phyloP scores from a whole-genome alignment of 2,888 invertebrate genomes.

The Amphipyra berbera region DNA sequence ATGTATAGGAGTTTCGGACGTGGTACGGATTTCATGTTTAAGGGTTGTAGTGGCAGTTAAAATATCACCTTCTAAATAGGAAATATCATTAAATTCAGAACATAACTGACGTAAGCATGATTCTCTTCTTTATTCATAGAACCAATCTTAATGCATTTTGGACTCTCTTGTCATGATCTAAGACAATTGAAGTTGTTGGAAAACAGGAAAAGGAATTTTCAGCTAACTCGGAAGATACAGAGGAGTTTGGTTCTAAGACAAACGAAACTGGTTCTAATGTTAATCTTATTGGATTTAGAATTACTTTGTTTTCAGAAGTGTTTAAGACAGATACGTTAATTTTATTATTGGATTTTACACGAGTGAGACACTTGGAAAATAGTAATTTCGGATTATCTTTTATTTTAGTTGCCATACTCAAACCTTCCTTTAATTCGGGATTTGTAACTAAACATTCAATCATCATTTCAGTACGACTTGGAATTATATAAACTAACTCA shows the following conservation, averaged over 20 bases:
- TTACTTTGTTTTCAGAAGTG: too few relatives aligned
- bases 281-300: too few relatives aligned
- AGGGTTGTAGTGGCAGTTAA: neutral
- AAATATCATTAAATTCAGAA: conserved; percentile 7
- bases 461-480: neutral
- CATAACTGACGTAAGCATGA: neutral
- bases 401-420: neutral
- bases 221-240: too few relatives aligned
- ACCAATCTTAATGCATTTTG: neutral
- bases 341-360: conserved; percentile 1
- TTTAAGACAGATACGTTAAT: neutral
- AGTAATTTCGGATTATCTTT: neutral
- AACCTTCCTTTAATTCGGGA: neutral
- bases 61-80: conserved; percentile 2
- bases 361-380: neutral
- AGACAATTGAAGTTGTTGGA: neutral
- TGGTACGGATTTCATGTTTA: conserved; percentile 6
- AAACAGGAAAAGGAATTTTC: neutral
- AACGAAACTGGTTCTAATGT: too few relatives aligned
- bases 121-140: conserved; percentile 6
- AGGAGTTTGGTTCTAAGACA: too few relatives aligned
- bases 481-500: neutral
- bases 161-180: neutral
- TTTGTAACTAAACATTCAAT: conserved; percentile 2
- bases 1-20: conserved; percentile 8